Evolutionary conservation across 2,888 invertebrate genomes (phyloP), one percentile per base, ranked within the genome.

Genomic region (Pinctada fucata): DNA sequence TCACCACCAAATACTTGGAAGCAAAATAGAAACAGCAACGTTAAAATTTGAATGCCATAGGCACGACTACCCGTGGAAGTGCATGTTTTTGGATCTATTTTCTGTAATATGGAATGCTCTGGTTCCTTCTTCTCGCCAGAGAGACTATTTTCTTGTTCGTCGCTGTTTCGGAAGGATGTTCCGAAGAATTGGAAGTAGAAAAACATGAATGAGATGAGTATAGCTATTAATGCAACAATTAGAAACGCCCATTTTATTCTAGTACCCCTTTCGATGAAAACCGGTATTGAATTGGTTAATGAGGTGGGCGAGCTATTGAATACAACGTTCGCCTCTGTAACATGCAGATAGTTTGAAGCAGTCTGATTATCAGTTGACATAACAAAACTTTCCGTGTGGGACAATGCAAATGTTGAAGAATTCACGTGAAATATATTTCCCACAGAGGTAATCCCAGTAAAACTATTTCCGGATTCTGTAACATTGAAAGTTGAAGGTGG

Each of bases 51-150:
- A 13, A 48, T 47, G 8, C 69, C 48, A 3, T 69, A 69, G 47
- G 10, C 8, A 45, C 47, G 49, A 69, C n/a, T 48, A 8, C n/a
- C 49, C 13, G 6, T 13, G 10, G 31, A 16, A 5, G 64, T 64
- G 47, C 67, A 67, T 45, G 16, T 67, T 45, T 67, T 67, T 67
- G 67, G 67, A 67, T 67, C 67, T 31, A 67, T 67, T 67, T 67
- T 67, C 6, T 10, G 58, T 10, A 58, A 58, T 58, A 13, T 58
- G 6, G 58, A 58, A 10, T 13, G 6, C 3, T 6, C 6, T 31
- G 10, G 45, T 67, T 67, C 67, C 16, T 45, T 0, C 10, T 31
- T 67, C 31, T 31, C 31, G 31, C 31, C 31, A 31, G 31, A 31
- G 31, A 31, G 31, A 10, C 3, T 31, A 3, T 31, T 67, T n/a